Base-by-base conservation (phyloP, 2,888 invertebrate genomes). In the Chironomus riparius region DNA sequence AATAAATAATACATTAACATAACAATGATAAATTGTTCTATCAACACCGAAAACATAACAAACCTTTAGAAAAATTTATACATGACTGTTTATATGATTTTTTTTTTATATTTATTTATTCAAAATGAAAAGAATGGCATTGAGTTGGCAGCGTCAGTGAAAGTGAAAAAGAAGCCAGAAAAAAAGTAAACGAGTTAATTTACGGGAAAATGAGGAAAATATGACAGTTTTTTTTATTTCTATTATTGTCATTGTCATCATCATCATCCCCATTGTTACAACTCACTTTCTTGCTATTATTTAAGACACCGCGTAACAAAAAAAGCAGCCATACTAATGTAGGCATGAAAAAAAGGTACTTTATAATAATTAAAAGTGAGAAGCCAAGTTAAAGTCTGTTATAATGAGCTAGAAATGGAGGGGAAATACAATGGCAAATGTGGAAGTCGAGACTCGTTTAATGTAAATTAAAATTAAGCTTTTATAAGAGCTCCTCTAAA, bases 11-110 rank as follows among this genome's bases (percentile, higher is more conserved):
- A 28, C 70, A 70, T 70, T 70, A 70, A 70, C 48, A 70, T 70
- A 70, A 70, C 70, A 70, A 70, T 70, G 70, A 70, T 70, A 70
- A 70, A 70, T 70, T 70, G 70, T 70, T 48, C 70, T 70, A 70
- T 70, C 70, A 70, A 70, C 70, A 56, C 56, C 15, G 56, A 56
- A 38, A 38, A 56, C 15, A 56, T 56, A 56, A 56, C 56, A 56
- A 56, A 56, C 56, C 56, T 56, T 56, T 56, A 38, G 56, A 56
- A 56, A 56, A 56, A 56, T 56, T 15, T 56, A 56, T 56, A 38
- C 10, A 38, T 38, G 38, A 38, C 38, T 38, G 38, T 38, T 10
- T 38, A 10, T 38, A 38, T 38, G 38, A 38, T 38, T 38, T 38
- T 5, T 28, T 6, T 38, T 38, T 38, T 38, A 2, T 10, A 1